Conservation (phyloP, 35 echinoderm and acorn worm species). For the Ptychodera flava region DNA sequence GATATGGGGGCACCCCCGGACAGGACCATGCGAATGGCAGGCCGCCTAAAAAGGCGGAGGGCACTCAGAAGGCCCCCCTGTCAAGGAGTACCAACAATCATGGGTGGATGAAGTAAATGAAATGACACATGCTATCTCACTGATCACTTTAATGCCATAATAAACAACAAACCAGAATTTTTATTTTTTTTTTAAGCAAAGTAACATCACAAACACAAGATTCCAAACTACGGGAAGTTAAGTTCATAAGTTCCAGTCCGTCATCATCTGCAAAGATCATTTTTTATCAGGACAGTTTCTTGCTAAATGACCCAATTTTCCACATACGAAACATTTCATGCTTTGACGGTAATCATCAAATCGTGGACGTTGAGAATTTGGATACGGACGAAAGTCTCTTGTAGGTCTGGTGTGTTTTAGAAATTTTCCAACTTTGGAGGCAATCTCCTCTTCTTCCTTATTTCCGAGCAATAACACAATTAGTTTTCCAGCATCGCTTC, state of each 20-base stretch:
- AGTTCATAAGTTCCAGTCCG: neutral
- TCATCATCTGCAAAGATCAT: too few species aligned
- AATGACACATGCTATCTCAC: too few species aligned
- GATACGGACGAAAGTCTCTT: neutral
- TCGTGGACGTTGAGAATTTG: neutral
- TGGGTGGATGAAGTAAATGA: too few species aligned
- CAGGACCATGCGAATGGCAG: neutral
- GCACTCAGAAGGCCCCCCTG: neutral
- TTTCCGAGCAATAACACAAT: neutral
- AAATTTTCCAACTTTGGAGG: neutral
- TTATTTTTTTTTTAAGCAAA: neutral
- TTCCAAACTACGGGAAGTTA: too few species aligned
- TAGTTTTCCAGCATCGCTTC: neutral
- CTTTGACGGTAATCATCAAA: neutral
- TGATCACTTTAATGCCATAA: too few species aligned
- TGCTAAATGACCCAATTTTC: neutral
- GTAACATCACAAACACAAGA: neutral
- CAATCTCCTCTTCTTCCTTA: neutral
- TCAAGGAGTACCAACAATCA: neutral
- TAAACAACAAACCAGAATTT: neutral
- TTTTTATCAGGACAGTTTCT: neutral
- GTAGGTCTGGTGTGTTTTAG: neutral
- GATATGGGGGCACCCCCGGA: neutral
- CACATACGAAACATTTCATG: neutral
- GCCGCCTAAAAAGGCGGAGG: neutral